Conservation (phyloP, 1,140 invertebrate species). For the Lordiphosa mommai region DNA sequence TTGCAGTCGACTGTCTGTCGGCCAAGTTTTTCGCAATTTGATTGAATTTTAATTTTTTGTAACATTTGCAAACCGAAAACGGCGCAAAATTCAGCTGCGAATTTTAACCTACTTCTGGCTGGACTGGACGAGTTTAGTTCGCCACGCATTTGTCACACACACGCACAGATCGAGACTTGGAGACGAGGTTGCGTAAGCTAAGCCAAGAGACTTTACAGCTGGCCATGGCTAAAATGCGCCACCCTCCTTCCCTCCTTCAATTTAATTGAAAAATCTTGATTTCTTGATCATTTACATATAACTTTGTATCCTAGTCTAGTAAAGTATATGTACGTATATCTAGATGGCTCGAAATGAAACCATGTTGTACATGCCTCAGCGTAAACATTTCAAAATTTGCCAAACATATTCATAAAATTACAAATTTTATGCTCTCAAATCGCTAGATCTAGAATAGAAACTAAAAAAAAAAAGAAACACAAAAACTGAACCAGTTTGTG, state of each 20-base stretch:
- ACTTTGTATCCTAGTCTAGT: slow-evolving; percentile 16
- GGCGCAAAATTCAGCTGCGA: slow-evolving; percentile 47
- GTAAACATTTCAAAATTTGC: slow-evolving; percentile 53
- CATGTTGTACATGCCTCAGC: slow-evolving; percentile 20
- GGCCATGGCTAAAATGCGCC: slow-evolving; percentile 36
- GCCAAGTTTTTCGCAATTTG: slow-evolving; percentile 50
- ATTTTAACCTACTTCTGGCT: slow-evolving; percentile 60
- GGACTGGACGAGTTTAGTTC: slow-evolving; percentile 52
- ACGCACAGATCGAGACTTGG: slow-evolving; percentile 14
- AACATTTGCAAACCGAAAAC: slow-evolving; percentile 44
- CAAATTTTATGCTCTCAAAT: slow-evolving; percentile 42
- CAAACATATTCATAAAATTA: slow-evolving; percentile 33
- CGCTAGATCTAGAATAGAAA: slow-evolving; percentile 2
- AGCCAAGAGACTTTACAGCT: slow-evolving; percentile 23
- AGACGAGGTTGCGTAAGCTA: slow-evolving; percentile 34
- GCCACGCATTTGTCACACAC: slow-evolving; percentile 57
- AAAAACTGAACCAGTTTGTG: slow-evolving; percentile 33
- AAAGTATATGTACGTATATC: slow-evolving; percentile 10
- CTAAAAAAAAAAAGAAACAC: slow-evolving; percentile 21
- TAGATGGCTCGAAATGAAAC: slow-evolving; percentile 31
- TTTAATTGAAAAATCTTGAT: slow-evolving; percentile 60
- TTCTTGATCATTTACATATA: slow-evolving; percentile 42
- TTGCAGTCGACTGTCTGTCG: slow-evolving; percentile 19
- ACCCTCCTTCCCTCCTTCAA: background rate
- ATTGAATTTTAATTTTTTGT: slow-evolving; percentile 67